phyloP scores from a whole-genome alignment of 2,888 invertebrate species.

The Myopa testacea region DNA sequence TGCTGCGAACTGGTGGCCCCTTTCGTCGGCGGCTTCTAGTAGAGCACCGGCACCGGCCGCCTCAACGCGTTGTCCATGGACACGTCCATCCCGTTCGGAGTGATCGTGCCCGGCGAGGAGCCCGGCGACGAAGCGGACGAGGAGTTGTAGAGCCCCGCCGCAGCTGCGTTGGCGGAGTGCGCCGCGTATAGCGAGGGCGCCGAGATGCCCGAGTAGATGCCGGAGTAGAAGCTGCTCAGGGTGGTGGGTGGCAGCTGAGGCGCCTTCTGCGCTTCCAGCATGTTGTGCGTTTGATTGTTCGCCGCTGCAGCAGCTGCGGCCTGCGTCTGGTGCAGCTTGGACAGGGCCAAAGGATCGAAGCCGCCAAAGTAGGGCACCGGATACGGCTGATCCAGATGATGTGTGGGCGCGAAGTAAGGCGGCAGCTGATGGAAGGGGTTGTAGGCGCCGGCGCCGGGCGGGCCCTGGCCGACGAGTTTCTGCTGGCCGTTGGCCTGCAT shows the following conservation, averaged over 20 bases:
- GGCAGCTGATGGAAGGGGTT: slow-evolving; percentile 77
- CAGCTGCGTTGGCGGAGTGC: slow-evolving; percentile 64
- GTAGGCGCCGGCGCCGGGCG: slow-evolving; percentile 72
- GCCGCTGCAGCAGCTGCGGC: slow-evolving; percentile 65
- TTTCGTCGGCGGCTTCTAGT: slow-evolving; percentile 53
- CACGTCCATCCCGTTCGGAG: slow-evolving; percentile 64
- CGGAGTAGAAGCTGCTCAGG: slow-evolving; percentile 67
- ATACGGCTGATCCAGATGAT: slow-evolving; percentile 74
- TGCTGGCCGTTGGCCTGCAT: slow-evolving; percentile 61
- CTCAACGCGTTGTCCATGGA: slow-evolving; percentile 65
- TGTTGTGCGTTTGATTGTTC: slow-evolving; percentile 61
- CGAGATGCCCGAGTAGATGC: slow-evolving; percentile 67
- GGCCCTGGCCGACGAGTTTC: slow-evolving; percentile 54
- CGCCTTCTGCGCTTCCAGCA: slow-evolving; percentile 65
- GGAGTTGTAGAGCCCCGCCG: slow-evolving; percentile 67
- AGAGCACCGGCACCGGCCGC: slow-evolving; percentile 68
- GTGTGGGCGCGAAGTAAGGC: slow-evolving; percentile 81
- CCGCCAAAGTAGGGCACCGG: slow-evolving; percentile 68
- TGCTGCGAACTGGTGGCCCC: not conserved
- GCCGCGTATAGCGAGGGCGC: slow-evolving; percentile 67
- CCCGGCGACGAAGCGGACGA: slow-evolving; percentile 68
- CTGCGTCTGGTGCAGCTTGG: slow-evolving; percentile 67
- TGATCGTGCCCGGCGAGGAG: slow-evolving; percentile 66
- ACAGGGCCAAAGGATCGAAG: slow-evolving; percentile 67
- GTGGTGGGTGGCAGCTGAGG: slow-evolving; percentile 66